Percentiles rank a stretch among this genome's conserved stretches.
These are phyloP conservation scores for Sebastolobus altivelis DNA, from an alignment of 2,797 vertebrate species.

Conservation along the genomic window DNA sequence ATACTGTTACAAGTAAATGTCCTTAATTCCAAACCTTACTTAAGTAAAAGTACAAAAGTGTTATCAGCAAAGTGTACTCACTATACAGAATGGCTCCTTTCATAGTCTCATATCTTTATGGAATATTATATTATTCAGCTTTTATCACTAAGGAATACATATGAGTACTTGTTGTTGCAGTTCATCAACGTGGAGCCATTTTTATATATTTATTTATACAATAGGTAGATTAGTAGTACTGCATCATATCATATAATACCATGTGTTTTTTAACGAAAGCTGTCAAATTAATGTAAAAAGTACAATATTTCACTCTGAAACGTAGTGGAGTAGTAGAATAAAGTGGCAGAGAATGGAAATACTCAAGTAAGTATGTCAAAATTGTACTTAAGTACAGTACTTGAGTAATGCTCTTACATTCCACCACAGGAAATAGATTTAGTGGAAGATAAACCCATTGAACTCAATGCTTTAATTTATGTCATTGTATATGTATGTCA, in stretches of 20 bases:
- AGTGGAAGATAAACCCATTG: background rate
- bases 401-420: background rate
- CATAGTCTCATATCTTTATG: no score
- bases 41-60: no score
- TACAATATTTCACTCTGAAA: background rate
- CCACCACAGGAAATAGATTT: background rate
- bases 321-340: background rate
- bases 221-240: background rate
- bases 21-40: no score
- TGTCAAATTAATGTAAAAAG: background rate
- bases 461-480: background rate
- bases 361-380: background rate
- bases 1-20: no score
- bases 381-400: no score
- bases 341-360: background rate
- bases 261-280: background rate
- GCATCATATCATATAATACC: background rate
- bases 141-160: no score
- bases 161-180: no score
- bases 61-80: no score
- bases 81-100: no score
- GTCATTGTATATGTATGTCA: background rate
- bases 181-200: no score
- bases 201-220: accelerated
- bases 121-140: no score